Conservation (phyloP, 1,140 invertebrate genomes). For the Lepidurus arcticus region DNA sequence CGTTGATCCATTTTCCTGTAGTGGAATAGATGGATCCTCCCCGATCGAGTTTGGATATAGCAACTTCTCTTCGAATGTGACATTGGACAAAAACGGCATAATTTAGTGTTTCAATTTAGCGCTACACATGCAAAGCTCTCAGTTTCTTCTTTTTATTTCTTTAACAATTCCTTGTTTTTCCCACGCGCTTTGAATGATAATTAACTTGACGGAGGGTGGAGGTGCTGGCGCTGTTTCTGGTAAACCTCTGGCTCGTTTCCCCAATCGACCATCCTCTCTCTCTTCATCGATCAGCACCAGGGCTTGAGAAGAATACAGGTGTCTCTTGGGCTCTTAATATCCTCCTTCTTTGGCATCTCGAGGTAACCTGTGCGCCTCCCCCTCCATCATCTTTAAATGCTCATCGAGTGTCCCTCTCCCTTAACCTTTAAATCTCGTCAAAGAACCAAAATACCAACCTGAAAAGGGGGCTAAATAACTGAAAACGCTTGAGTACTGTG, state of each 20-base stretch:
- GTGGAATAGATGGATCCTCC: too few relatives aligned
- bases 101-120: background rate
- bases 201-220: slow-evolving; percentile 14
- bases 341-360: background rate
- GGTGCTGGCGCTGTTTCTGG: background rate
- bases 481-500: too few relatives aligned
- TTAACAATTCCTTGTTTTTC: background rate
- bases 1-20: too few relatives aligned
- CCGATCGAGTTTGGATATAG: too few relatives aligned
- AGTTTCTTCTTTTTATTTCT: background rate
- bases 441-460: too few relatives aligned
- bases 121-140: background rate
- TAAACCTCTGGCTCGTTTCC: background rate
- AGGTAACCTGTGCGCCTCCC: too few relatives aligned
- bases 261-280: background rate
- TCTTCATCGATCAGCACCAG: slow-evolving; percentile 8
- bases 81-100: background rate
- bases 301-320: slow-evolving; percentile 2
- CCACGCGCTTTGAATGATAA: slow-evolving; percentile 19
- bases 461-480: too few relatives aligned
- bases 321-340: background rate
- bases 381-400: background rate
- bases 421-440: too few relatives aligned
- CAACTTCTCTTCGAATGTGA: too few relatives aligned
- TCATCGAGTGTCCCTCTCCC: too few relatives aligned